Percentiles rank a stretch among this genome's conserved stretches.
Conservation (phyloP, 2,797 vertebrate genomes). For the Sciaenops ocellatus region DNA sequence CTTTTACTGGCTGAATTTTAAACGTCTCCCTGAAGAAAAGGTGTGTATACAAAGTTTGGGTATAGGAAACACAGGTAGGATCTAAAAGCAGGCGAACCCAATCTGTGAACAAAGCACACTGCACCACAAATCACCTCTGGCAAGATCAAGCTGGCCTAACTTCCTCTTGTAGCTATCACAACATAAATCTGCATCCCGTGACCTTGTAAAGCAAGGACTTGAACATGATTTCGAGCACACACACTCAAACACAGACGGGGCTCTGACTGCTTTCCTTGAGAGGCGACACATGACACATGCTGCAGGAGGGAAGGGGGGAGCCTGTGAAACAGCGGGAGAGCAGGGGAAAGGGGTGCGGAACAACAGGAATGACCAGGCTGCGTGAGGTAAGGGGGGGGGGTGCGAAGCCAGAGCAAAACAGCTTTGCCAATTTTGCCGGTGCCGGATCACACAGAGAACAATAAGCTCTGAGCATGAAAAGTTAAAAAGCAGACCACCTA, state of each 20-base stretch:
- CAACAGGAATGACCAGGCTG: conserved; percentile 51
- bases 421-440: conserved; percentile 7
- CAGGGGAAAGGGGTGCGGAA: conserved; percentile 31
- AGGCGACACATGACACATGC: conserved; percentile 35
- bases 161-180: conserved; percentile 35
- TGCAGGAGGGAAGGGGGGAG: background rate
- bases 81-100: background rate
- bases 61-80: conserved; percentile 24
- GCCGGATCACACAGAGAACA: conserved; percentile 22
- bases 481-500: conserved; percentile 28
- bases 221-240: conserved; percentile 24
- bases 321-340: conserved; percentile 34
- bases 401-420: conserved; percentile 14
- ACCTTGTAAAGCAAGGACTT: conserved; percentile 38
- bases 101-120: conserved; percentile 2
- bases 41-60: background rate
- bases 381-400: conserved; percentile 55
- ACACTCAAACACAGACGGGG: conserved; percentile 23
- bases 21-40: background rate
- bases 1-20: background rate
- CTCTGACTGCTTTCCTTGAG: conserved; percentile 11
- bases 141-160: conserved; percentile 2
- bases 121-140: background rate
- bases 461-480: conserved; percentile 1
- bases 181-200: conserved; percentile 38